Evolutionary conservation across 2,888 invertebrate genomes (phyloP), one percentile per base, ranked within the genome.

Genomic region (Drosophila meridionalis): DNA sequence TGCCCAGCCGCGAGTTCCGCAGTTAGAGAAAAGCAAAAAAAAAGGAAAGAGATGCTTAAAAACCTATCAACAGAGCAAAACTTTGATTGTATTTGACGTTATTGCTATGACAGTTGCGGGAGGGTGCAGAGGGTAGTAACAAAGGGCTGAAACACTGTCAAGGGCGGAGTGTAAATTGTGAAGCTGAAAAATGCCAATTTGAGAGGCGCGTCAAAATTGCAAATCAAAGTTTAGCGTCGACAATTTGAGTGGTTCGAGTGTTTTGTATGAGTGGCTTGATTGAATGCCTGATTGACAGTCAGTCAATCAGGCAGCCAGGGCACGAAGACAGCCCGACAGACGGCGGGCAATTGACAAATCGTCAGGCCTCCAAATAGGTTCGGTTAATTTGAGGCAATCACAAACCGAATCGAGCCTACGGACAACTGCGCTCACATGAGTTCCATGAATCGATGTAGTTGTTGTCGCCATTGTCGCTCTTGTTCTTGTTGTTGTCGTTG

Each of bases 371-470:
- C 60, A 43, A 59, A 78, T 57, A 32, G 75, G 59, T 56, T 77
- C 79, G 82, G 76, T 81, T 87, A 89, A 87, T 87, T 87, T 87
- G 84, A 69, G 87, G 89, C 86, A 86, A 86, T 86, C 89, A 86
- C 71, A 74, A 70, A 73, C 77, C 80, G 83, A 85, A 85, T 88
- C 71, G 83, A 80, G 78, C 71, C 73, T 53, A 65, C 66, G 52
- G 69, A 32, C 76, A 66, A 70, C 61, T 11, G 32, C 9, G 59
- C 72, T 56, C 55, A 47, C 26, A 20, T 34, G 50, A 20, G 52
- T 62, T 42, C 42, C 4, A 12, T 42, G 56, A 42, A 42, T 43
- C 4, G 26, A 4, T n/a, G 20, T 30, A 12, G 26, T 14, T 52
- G 52, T 32, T 59, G 38, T 11, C 30, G 48, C 2, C 45, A 45